These are phyloP conservation scores for Labia minor DNA, from an alignment of 2,888 invertebrate genomes.

Conservation along the genomic window DNA sequence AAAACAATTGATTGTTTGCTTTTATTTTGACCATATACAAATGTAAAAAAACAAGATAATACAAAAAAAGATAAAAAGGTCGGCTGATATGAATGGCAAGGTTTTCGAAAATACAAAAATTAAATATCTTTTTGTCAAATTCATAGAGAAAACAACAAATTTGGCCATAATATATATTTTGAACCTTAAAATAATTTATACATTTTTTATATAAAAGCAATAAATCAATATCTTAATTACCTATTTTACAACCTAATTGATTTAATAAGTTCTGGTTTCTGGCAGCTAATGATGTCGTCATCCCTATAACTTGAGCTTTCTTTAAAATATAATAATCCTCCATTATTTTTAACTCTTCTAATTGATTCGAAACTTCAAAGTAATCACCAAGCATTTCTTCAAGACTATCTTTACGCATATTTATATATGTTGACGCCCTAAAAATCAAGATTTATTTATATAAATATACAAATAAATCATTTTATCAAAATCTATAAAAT, in stretches of 20 bases:
- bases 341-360: conserved; percentile 44
- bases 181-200: no score
- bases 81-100: no score
- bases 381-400: conserved; percentile 28
- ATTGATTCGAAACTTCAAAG: conserved; percentile 33
- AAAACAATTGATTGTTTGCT: no score
- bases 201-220: no score
- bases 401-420: conserved; percentile 26
- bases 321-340: conserved; percentile 47
- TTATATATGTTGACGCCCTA: conserved; percentile 26
- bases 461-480: no score
- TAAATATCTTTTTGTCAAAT: no score
- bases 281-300: conserved; percentile 39
- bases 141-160: no score
- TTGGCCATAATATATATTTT: no score
- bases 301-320: conserved; percentile 34
- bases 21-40: background rate
- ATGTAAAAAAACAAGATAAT: conserved; percentile 27
- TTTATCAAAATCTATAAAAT: no score
- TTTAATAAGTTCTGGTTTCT: conserved; percentile 32
- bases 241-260: conserved; percentile 32
- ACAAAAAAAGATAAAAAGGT: background rate
- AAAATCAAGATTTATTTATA: no score
- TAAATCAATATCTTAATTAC: no score
- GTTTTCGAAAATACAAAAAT: no score